These are phyloP conservation scores for Calidris pygmaea DNA, from an alignment of 2,113 vertebrate species.

Conservation along the genomic window DNA sequence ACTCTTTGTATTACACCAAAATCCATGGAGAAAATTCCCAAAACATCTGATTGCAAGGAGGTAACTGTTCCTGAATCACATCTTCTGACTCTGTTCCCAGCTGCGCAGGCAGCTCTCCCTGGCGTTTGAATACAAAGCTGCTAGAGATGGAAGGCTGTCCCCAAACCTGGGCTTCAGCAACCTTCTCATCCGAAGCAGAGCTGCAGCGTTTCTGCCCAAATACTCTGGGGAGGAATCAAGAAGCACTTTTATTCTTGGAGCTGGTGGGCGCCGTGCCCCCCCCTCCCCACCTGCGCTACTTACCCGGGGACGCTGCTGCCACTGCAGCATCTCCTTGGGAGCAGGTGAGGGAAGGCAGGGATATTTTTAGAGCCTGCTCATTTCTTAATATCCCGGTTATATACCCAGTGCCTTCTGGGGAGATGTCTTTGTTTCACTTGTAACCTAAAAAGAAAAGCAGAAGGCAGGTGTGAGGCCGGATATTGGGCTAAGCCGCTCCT, in stretches of 20 bases:
- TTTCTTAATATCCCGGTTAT: not conserved
- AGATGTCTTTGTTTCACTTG: accelerated
- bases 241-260: not conserved
- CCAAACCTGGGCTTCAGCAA: not conserved
- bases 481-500: not conserved
- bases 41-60: accelerated
- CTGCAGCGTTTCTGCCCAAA: not conserved
- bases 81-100: too few species aligned
- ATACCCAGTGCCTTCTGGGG: accelerated
- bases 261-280: accelerated
- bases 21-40: not conserved
- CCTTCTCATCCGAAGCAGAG: not conserved
- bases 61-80: not conserved
- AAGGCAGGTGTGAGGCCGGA: not conserved
- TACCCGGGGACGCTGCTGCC: accelerated
- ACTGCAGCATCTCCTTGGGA: accelerated
- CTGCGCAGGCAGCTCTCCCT: not conserved
- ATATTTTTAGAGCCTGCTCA: not conserved
- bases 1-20: not conserved
- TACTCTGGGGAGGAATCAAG: accelerated
- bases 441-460: accelerated
- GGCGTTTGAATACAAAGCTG: too few species aligned
- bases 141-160: not conserved
- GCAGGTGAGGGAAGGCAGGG: accelerated
- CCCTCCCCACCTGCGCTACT: not conserved